Evolutionary conservation across 2,888 invertebrate genomes (phyloP), one percentile per base, ranked within the genome.

Genomic region (Syrphus vitripennis): DNA sequence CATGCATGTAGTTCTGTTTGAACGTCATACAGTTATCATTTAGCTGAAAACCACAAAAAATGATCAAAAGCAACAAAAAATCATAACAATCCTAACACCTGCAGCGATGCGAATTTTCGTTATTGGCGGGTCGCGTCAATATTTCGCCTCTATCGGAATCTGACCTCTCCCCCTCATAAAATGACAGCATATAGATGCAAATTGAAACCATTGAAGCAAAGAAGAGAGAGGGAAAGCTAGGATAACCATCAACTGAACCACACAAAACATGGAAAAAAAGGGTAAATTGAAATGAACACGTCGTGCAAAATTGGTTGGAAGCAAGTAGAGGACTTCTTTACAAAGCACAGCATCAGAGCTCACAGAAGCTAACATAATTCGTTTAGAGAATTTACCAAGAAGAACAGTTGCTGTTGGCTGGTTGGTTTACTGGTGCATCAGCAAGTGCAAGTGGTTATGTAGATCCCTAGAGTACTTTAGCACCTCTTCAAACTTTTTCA

Each of bases 11-110:
- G 21, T 12, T n/a, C 42, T 14, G 21, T 4, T 5, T 10, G 21
- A 34, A 34, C 34, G 12, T 24, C 24, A 53, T 6, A 48, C 14
- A 21, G 31, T 45, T 45, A 14, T 14, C 34, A 48, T 48, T 24
- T 34, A 26, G 40, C 31, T 2, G 12, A 74, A n/a, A 72, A 42
- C 80, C 80, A 80, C 53, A 80, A 80, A 50, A 75, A 75, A 75
- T 69, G 31, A 75, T 75, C 29, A 59, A 37, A 59, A 50, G 57
- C 74, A 74, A 80, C 74, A 80, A 74, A 80, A 75, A 67, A 34
- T 75, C 75, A 80, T 75, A 80, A 80, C 37, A 50, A 72, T 63
- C 63, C 57, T 48, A 61, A 29, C 67, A 77, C 78, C 82, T 72
- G 82, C 77, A 65, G 65, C 31, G 14, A 65, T 65, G 65, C 45